phyloP scores from a whole-genome alignment of 2,113 vertebrate species.

The Eulacestoma nigropectus region DNA sequence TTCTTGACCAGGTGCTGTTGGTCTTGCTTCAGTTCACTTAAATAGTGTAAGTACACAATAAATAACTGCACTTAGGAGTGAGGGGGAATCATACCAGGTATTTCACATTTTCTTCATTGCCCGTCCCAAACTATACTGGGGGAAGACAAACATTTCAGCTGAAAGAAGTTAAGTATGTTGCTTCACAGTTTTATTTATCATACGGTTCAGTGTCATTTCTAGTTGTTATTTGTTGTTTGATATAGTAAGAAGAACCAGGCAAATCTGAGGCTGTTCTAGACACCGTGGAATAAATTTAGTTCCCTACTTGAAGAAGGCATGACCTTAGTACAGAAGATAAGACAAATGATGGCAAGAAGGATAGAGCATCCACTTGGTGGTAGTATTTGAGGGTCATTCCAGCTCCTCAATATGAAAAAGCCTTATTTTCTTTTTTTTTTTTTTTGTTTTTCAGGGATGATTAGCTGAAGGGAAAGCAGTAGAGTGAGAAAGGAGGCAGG shows the following conservation, averaged over 20 bases:
- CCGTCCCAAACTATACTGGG: not conserved
- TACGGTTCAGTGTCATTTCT: not conserved
- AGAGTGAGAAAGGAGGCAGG: not conserved
- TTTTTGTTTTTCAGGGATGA: not conserved
- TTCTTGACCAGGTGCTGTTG: not conserved
- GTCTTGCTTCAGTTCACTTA: not conserved
- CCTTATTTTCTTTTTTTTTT: not conserved
- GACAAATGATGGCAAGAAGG: not conserved
- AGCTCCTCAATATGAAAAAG: not conserved
- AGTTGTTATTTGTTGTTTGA: not conserved
- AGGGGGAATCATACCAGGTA: not conserved
- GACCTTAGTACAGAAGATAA: not conserved
- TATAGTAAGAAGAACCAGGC: not conserved
- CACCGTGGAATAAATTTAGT: not conserved
- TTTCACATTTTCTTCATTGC: not conserved
- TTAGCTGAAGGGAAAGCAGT: not conserved
- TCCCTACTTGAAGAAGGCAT: not conserved
- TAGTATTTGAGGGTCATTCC: not conserved
- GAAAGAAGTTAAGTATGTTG: not conserved
- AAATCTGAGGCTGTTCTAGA: not conserved
- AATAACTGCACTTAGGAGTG: not conserved
- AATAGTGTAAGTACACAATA: not conserved
- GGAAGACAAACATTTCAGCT: not conserved
- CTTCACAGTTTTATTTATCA: not conserved
- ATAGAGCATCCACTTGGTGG: not conserved